Evolutionary conservation across 2,113 vertebrate genomes (phyloP).

Genomic region (Dasyornis broadbenti): DNA sequence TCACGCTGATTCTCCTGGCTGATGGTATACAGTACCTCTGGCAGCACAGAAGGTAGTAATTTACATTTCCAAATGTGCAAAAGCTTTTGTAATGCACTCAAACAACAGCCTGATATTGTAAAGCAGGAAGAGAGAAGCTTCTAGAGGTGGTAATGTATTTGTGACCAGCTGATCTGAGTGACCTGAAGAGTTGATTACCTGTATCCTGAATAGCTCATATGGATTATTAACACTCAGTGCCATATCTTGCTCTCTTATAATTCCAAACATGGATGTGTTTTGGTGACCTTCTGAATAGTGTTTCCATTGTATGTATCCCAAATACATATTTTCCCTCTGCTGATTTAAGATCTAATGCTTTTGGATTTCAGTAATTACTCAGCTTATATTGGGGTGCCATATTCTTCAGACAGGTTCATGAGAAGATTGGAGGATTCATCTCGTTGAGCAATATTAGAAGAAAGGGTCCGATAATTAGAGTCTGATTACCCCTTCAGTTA

Average conservation of each 20-base stretch:
- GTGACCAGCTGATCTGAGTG: neutral
- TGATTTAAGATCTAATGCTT: neutral
- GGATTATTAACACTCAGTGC: neutral
- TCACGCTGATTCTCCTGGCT: neutral
- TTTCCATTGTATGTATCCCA: neutral
- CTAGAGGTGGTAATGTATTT: neutral
- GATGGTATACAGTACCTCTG: neutral
- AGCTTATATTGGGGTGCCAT: neutral
- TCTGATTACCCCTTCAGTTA: neutral
- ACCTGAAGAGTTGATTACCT: neutral
- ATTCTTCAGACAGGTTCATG: neutral
- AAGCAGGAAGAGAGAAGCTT: neutral
- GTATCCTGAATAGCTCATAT: neutral
- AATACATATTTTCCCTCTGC: neutral
- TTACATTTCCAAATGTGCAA: neutral
- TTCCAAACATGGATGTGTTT: neutral
- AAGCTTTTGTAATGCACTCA: neutral
- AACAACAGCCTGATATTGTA: neutral
- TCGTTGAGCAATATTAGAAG: neutral
- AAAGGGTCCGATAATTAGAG: neutral
- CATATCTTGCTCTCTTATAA: neutral
- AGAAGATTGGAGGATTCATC: neutral
- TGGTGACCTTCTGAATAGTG: neutral
- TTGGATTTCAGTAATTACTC: neutral
- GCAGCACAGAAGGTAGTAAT: neutral